These are phyloP conservation scores for Sphaeridia pumilis DNA, from an alignment of 2,888 invertebrate genomes.

Conservation along the genomic window DNA sequence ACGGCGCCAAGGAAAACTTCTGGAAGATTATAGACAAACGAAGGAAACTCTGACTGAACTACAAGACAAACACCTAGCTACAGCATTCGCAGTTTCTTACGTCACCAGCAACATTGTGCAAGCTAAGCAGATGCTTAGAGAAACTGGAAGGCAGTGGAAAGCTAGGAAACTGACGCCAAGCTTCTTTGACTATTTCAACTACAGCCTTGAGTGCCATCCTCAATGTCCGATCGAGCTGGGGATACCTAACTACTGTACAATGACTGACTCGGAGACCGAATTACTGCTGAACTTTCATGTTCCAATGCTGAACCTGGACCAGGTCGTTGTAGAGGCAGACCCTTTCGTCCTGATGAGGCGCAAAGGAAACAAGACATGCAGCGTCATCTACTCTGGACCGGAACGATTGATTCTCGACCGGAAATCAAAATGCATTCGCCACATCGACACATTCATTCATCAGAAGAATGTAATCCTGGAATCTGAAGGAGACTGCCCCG, in stretches of 20 bases:
- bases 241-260: neutral
- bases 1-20: constrained; percentile 7
- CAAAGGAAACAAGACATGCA: neutral
- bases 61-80: neutral
- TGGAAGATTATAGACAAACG: neutral
- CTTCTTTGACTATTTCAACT: neutral
- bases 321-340: neutral
- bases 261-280: neutral
- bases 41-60: constrained; percentile 13
- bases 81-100: neutral
- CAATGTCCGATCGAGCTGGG: neutral
- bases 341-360: neutral
- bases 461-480: too few species aligned
- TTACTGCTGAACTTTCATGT: neutral
- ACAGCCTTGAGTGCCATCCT: neutral
- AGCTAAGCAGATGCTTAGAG: neutral
- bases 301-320: neutral
- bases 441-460: too few species aligned
- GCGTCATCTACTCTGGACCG: too few species aligned
- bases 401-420: too few species aligned
- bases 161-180: neutral
- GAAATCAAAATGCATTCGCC: too few species aligned
- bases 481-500: too few species aligned
- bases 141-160: neutral
- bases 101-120: neutral